Evolutionary conservation across 2,888 invertebrate genomes (phyloP).

Genomic region (Noctuana brunneofusca): DNA sequence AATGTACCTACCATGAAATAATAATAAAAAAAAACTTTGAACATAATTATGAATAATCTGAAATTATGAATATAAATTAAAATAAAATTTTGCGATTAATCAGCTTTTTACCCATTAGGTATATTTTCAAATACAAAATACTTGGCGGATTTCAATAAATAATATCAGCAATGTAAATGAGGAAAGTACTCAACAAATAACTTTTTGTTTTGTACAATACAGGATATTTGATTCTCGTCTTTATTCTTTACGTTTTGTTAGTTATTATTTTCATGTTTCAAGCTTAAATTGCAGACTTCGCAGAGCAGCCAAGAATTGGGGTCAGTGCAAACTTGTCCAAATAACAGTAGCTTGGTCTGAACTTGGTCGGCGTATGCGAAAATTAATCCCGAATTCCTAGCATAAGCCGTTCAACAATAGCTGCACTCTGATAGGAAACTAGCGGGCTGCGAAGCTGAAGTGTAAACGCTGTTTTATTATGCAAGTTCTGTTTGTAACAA

Average conservation of each 20-base stretch:
- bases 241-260: not conserved
- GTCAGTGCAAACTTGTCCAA: constrained; percentile 30
- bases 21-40: no score
- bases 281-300: not conserved
- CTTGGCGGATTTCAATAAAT: no score
- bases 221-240: no score
- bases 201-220: no score
- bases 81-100: no score
- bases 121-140: no score
- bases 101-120: no score
- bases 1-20: no score
- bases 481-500: constrained; percentile 45
- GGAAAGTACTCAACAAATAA: no score
- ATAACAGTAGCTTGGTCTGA: constrained; percentile 31
- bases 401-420: constrained; percentile 50
- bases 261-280: not conserved
- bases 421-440: constrained; percentile 51
- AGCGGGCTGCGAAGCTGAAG: constrained; percentile 62
- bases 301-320: constrained; percentile 17
- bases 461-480: constrained; percentile 67
- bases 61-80: no score
- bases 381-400: constrained; percentile 49
- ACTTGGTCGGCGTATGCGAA: constrained; percentile 33
- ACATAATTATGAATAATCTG: no score
- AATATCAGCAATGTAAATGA: no score